Percentiles rank a stretch among this genome's conserved stretches.
phyloP scores from a whole-genome alignment of 1,140 invertebrate species.

The Pseudomyrmex sp. region DNA sequence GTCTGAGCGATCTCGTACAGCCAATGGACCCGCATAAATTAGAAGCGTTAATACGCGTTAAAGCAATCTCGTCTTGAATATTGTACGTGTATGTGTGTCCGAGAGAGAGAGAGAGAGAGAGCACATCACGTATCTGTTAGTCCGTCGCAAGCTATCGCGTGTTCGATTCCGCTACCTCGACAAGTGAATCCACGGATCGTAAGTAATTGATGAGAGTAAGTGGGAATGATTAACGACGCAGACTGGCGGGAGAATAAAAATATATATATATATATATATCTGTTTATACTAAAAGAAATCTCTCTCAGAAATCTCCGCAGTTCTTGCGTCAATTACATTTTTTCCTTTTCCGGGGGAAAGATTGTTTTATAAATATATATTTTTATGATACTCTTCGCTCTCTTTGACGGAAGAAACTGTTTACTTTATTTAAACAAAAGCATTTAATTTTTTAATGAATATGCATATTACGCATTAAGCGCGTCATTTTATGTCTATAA shows the following conservation, averaged over 20 bases:
- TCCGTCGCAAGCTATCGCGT: conserved; percentile 39
- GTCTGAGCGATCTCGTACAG: conserved; percentile 70
- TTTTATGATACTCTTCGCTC: too few species aligned
- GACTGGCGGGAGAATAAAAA: not conserved
- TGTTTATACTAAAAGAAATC: not conserved
- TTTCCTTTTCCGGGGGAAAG: not conserved
- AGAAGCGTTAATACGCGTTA: conserved; percentile 77
- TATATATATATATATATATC: not conserved
- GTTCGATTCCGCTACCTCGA: conserved; percentile 11
- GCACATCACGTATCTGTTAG: conserved; percentile 32
- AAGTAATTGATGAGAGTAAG: conserved; percentile 35
- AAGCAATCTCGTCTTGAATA: conserved; percentile 74
- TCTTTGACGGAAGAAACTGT: too few species aligned
- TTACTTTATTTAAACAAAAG: too few species aligned
- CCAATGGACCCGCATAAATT: conserved; percentile 77
- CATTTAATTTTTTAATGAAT: too few species aligned
- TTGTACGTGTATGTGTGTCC: conserved; percentile 47
- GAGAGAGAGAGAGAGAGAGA: conserved; percentile 38
- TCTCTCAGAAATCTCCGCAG: too few species aligned
- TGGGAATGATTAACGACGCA: not conserved
- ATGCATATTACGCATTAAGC: too few species aligned
- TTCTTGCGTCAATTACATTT: conserved; percentile 17
- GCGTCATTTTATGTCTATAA: too few species aligned
- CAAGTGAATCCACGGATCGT: conserved; percentile 1
- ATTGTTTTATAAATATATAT: conserved; percentile 1